Base-by-base conservation (phyloP, 2,113 vertebrate species). In the Thunnus thynnus region DNA sequence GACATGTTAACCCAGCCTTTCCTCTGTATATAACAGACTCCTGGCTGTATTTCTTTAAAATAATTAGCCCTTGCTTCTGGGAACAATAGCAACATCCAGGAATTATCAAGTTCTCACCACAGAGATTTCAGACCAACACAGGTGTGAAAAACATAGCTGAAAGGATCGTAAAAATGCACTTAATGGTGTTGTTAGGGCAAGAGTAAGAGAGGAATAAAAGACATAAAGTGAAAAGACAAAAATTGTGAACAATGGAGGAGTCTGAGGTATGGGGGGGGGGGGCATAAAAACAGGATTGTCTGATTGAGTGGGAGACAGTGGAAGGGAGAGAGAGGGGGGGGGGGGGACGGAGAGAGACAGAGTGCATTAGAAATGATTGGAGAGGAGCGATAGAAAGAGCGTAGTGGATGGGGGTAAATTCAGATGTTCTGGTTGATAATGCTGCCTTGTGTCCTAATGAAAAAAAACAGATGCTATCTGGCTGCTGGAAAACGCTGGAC, bases 391-490 rank as follows among this genome's bases (percentile, higher is more conserved):
- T 76, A 87, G 72, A 78, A 63, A 64, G 63, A 75, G 78, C 5
- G 18, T 32, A 68, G 27, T 65, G 78, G 85, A 80, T 80, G 74
- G 63, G 72, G 82, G 71, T 82, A 76, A 48, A 89, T 86, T 90
- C 82, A 81, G 91, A 91, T 90, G 82, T 88, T 89, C 85, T 83
- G 76, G 84, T 17, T 58, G 92, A 92, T 93, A 87, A 86, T 78
- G 81, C 64, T 86, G 80, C 71, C 71, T 80, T 68, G 66, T 85
- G 83, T 87, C 58, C 62, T 84, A 83, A 89, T 88, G 81, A 83
- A 82, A 84, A 88, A 69, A 78, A 12, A 9, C 44, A 66, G 90
- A 91, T 89, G 69, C 44, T 83, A 90, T 90, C 89, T 65, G 41
- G 9, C 68, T 83, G 52, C 82, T 78, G 79, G 72, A 85, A 85